These are phyloP conservation scores for Drosophila mercatorum DNA, from an alignment of 2,888 invertebrate species.

Conservation along the genomic window DNA sequence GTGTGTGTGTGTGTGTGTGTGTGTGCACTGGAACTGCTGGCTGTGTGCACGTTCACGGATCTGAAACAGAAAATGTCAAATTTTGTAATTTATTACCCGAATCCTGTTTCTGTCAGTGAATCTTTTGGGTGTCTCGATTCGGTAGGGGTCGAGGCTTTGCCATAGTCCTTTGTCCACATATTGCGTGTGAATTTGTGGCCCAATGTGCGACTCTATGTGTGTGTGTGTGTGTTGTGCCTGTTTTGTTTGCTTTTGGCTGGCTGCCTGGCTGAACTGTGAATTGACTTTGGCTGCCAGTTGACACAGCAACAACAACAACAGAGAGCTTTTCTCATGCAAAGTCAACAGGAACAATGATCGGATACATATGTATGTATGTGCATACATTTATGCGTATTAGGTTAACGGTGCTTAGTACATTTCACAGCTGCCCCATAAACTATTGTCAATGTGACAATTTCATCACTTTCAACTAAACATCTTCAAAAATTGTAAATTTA, in stretches of 20 bases:
- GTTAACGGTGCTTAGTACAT: conserved; percentile 48
- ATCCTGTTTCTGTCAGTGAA: conserved; percentile 84
- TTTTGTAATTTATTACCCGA: conserved; percentile 84
- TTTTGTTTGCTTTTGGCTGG: conserved; percentile 64
- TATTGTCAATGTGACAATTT: conserved; percentile 5
- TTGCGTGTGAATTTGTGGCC: conserved; percentile 73
- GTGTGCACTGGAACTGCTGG: conserved; percentile 30
- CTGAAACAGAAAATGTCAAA: conserved; percentile 85
- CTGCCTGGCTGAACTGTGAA: conserved; percentile 61
- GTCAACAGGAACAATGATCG: conserved; percentile 75
- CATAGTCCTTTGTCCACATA: conserved; percentile 71
- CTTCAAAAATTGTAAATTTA: not conserved
- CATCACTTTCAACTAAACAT: not conserved
- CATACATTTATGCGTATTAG: conserved; percentile 35
- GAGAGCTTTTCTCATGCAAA: conserved; percentile 71
- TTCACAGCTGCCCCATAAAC: conserved; percentile 39
- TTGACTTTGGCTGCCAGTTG: conserved; percentile 80
- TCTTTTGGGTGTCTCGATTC: conserved; percentile 70
- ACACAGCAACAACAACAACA: conserved; percentile 54
- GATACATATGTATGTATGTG: conserved; percentile 40
- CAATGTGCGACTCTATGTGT: conserved; percentile 36
- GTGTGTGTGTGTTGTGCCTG: conserved; percentile 43
- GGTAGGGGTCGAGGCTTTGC: conserved; percentile 39
- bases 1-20: conserved; percentile 14
- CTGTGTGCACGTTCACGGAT: conserved; percentile 74